phyloP scores from a whole-genome alignment of 2,888 invertebrate genomes.

The Chydorus sphaericus region DNA sequence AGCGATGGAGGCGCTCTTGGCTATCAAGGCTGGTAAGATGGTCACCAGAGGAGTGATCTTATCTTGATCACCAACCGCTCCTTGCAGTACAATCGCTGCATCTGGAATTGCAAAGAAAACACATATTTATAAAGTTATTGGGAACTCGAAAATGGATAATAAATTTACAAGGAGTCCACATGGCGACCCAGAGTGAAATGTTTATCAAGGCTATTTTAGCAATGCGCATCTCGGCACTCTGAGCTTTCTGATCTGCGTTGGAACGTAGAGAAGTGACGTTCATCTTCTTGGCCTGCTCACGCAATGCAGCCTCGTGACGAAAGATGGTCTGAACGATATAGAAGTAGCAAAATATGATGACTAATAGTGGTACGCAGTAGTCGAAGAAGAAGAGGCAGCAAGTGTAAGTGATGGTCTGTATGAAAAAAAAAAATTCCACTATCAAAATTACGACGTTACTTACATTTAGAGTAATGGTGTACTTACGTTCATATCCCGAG shows the following conservation, averaged over 20 bases:
- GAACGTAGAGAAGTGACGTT: conserved; percentile 76
- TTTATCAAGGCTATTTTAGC: conserved; percentile 45
- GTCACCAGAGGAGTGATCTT: conserved; percentile 25
- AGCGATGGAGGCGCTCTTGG: conserved; percentile 31
- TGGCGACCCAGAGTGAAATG: conserved; percentile 29
- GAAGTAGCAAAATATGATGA: conserved; percentile 44
- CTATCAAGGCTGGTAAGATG: conserved; percentile 30
- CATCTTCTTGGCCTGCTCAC: conserved; percentile 87
- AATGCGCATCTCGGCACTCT: conserved; percentile 67
- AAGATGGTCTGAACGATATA: conserved; percentile 57
- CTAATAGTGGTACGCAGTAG: conserved; percentile 35
- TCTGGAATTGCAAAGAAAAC: too few relatives aligned
- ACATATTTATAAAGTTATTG: not conserved
- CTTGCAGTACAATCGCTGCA: conserved; percentile 21
- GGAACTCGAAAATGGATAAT: conserved; percentile 17
- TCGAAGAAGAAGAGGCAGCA: conserved; percentile 31
- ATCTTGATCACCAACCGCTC: conserved; percentile 22
- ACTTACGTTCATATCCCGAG: conserved; percentile 27
- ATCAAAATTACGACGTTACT: not conserved
- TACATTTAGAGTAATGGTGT: not conserved
- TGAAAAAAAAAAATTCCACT: not conserved
- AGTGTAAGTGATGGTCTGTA: conserved; percentile 3
- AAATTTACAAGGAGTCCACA: conserved; percentile 27
- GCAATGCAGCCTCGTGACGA: conserved; percentile 70
- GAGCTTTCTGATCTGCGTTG: conserved; percentile 48